Conservation (phyloP, 2,113 vertebrate genomes). For the Bagarius yarrelli region DNA sequence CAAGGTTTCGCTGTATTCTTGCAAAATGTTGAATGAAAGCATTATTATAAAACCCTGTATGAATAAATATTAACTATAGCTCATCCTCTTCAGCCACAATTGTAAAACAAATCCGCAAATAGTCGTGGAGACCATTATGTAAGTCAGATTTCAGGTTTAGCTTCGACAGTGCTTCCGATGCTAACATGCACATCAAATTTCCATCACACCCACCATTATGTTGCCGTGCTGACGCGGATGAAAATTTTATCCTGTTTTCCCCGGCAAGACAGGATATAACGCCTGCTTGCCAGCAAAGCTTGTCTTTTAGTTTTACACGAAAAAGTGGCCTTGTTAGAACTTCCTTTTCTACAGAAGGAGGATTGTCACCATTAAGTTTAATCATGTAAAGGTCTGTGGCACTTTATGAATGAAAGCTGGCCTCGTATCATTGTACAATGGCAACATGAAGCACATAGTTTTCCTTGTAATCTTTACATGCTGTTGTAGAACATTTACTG, state of each 20-base stretch:
- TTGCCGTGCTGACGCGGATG: constrained; percentile 56
- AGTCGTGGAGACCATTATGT: background rate
- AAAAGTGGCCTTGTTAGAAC: constrained; percentile 62
- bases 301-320: constrained; percentile 58
- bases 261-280: constrained; percentile 54
- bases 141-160: constrained; percentile 1
- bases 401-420: background rate
- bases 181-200: constrained; percentile 4
- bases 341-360: constrained; percentile 46
- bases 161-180: background rate
- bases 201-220: constrained; percentile 32
- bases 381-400: background rate
- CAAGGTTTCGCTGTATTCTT: background rate
- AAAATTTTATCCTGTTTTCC: constrained; percentile 55
- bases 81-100: background rate
- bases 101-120: constrained; percentile 37
- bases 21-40: constrained; percentile 4
- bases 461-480: constrained; percentile 57
- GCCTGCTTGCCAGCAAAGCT: constrained; percentile 56
- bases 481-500: constrained; percentile 57
- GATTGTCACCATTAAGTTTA: background rate
- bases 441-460: constrained; percentile 50
- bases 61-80: constrained; percentile 4
- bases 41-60: constrained; percentile 6
- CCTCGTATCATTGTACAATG: background rate